Conservation (phyloP, 1,140 invertebrate species). For the Hestina assimilis region DNA sequence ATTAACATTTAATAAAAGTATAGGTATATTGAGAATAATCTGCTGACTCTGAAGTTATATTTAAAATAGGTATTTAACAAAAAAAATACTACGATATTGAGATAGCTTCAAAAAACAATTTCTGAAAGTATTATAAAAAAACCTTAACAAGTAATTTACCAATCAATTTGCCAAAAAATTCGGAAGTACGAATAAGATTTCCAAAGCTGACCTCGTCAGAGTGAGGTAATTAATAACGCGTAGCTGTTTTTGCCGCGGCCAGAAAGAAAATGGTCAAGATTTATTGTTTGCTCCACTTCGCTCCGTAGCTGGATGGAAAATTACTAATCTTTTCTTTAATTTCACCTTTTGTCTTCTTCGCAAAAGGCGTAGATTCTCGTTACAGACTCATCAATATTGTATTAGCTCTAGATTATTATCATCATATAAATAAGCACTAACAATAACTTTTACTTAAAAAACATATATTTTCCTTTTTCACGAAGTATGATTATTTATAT, state of each 20-base stretch:
- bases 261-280: slow-evolving; percentile 62
- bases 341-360: slow-evolving; percentile 37
- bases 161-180: slow-evolving; percentile 57
- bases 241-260: slow-evolving; percentile 57
- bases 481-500: no score
- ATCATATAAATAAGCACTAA: background rate
- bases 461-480: background rate
- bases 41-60: no score
- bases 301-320: slow-evolving; percentile 29
- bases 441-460: background rate
- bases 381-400: slow-evolving; percentile 34
- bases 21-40: no score
- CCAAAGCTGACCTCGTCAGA: slow-evolving; percentile 49
- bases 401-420: slow-evolving; percentile 22
- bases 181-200: slow-evolving; percentile 56
- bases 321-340: slow-evolving; percentile 68
- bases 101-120: no score
- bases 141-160: slow-evolving; percentile 29
- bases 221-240: slow-evolving; percentile 64
- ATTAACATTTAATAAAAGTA: no score
- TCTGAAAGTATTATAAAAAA: background rate
- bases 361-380: slow-evolving; percentile 44
- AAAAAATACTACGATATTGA: background rate
- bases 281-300: slow-evolving; percentile 64
- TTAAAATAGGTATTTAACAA: no score